Evolutionary conservation across 2,888 invertebrate genomes (phyloP).

Genomic region (Thymelicus acteon): DNA sequence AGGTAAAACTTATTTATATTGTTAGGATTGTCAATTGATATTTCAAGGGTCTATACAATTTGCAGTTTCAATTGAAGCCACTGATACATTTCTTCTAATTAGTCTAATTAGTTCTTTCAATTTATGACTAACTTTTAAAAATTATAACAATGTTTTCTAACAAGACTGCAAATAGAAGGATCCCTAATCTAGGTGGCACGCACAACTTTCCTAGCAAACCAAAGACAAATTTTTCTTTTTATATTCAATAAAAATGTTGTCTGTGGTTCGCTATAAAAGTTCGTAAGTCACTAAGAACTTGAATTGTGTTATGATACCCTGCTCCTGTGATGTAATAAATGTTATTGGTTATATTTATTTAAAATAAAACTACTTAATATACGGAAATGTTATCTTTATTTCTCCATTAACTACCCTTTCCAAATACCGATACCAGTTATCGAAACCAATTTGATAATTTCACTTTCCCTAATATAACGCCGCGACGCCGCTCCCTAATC

Average conservation of each 20-base stretch:
- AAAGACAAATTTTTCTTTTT: conserved; percentile 35
- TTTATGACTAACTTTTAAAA: neutral
- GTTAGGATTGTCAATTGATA: conserved; percentile 75
- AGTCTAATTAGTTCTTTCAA: neutral
- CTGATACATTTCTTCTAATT: conserved; percentile 48
- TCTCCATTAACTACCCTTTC: conserved; percentile 3
- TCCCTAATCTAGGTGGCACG: conserved; percentile 40
- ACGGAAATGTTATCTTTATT: conserved; percentile 53
- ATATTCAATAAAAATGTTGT: conserved; percentile 43
- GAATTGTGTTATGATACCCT: conserved; percentile 82
- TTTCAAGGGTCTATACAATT: conserved; percentile 32
- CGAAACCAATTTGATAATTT: conserved; percentile 7
- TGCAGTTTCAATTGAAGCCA: conserved; percentile 18
- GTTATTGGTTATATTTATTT: conserved; percentile 85
- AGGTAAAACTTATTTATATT: conserved; percentile 71
- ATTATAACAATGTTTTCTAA: conserved; percentile 6
- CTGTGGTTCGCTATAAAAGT: conserved; percentile 52
- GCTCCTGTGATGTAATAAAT: conserved; percentile 85
- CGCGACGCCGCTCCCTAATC: conserved; percentile 5
- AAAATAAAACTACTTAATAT: conserved; percentile 83
- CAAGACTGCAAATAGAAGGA: conserved; percentile 26
- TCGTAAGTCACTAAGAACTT: conserved; percentile 57
- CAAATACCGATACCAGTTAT: too few species aligned
- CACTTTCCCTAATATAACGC: neutral
- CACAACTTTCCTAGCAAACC: conserved; percentile 41